Conservation (phyloP, 1,140 invertebrate genomes). For the Papilio glaucus region DNA sequence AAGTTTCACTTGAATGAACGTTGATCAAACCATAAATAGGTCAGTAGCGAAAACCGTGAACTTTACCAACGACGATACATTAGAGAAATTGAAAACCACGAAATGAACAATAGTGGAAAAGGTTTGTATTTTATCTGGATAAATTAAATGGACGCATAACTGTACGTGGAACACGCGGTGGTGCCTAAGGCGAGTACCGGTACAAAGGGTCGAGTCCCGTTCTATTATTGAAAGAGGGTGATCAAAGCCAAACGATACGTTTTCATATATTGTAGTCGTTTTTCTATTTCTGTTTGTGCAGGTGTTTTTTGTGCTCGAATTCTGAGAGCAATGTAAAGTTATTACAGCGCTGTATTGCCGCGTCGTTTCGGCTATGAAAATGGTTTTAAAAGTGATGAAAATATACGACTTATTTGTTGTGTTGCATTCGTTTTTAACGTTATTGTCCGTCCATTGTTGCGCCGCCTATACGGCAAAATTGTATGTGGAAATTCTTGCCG, state of each 20-base stretch:
- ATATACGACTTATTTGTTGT: conserved; percentile 49
- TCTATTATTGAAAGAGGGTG: conserved; percentile 79
- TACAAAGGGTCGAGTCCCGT: conserved; percentile 66
- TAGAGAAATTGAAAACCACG: conserved; percentile 57
- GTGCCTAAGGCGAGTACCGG: conserved; percentile 53
- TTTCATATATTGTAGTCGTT: conserved; percentile 70
- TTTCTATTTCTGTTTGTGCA: conserved; percentile 74
- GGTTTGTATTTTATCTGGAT: conserved; percentile 60
- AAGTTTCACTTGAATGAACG: neutral
- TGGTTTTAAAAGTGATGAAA: conserved; percentile 52
- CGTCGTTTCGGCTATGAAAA: conserved; percentile 49
- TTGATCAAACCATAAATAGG: neutral
- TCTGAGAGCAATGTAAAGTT: conserved; percentile 62
- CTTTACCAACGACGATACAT: conserved; percentile 51
- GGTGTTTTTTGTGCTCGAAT: conserved; percentile 63
- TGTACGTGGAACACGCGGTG: conserved; percentile 49
- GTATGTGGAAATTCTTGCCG: conserved; percentile 29
- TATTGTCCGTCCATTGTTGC: conserved; percentile 42
- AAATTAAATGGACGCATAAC: conserved; percentile 78
- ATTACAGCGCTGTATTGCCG: conserved; percentile 48
- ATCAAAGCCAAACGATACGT: conserved; percentile 79
- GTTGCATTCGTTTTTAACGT: conserved; percentile 46
- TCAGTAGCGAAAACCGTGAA: conserved; percentile 41
- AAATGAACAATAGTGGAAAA: conserved; percentile 61
- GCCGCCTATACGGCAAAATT: conserved; percentile 16